These are phyloP conservation scores for Danio kyathit DNA, from an alignment of 2,797 vertebrate genomes.

Conservation along the genomic window DNA sequence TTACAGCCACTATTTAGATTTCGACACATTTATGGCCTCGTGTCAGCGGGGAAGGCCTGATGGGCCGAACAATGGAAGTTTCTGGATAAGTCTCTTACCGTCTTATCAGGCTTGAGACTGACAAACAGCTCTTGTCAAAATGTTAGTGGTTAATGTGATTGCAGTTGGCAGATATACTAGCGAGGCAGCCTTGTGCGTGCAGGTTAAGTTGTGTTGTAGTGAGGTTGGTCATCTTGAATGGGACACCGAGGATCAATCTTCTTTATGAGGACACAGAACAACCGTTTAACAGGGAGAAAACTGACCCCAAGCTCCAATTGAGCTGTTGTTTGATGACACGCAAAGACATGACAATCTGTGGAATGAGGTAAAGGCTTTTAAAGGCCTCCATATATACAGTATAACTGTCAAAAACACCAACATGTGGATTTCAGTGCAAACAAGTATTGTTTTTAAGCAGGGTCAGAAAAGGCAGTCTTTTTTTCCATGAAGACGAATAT, in stretches of 20 bases:
- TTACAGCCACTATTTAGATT: slow-evolving; percentile 54
- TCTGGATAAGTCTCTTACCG: slow-evolving; percentile 31
- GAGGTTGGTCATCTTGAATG: slow-evolving; percentile 64
- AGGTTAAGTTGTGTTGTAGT: slow-evolving; percentile 73
- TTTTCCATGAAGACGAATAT: no score
- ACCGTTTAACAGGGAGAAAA: slow-evolving; percentile 33
- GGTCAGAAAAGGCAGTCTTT: neutral
- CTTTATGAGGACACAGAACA: slow-evolving; percentile 63
- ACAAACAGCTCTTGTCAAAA: slow-evolving; percentile 76
- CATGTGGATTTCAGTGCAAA: neutral
- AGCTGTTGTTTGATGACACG: neutral
- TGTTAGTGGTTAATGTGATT: slow-evolving; percentile 66
- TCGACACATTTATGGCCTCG: slow-evolving; percentile 64
- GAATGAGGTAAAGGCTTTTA: neutral
- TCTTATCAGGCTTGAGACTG: slow-evolving; percentile 65
- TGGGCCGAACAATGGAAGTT: slow-evolving; percentile 58
- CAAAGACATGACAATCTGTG: slow-evolving; percentile 20
- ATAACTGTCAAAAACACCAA: neutral
- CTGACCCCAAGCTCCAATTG: slow-evolving; percentile 3
- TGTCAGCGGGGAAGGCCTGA: slow-evolving; percentile 53
- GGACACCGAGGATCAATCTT: slow-evolving; percentile 70
- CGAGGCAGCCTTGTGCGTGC: slow-evolving; percentile 62
- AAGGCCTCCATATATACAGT: neutral
- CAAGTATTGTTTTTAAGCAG: neutral
- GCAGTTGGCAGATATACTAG: slow-evolving; percentile 66